Base-by-base conservation (phyloP, 2,888 invertebrate genomes). In the Axea sp. region DNA sequence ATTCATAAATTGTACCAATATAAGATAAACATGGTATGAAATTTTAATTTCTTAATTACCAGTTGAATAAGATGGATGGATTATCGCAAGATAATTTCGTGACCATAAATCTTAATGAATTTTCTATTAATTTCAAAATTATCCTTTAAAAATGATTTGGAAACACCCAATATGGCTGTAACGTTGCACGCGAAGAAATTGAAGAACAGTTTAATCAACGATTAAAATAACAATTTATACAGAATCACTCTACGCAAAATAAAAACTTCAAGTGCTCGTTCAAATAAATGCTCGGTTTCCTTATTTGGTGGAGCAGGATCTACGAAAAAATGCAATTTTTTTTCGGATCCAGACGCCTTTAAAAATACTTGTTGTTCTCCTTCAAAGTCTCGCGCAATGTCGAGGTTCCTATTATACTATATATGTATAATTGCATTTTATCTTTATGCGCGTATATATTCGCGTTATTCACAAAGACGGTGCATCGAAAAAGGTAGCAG, bases 321-420 rank as follows among this genome's bases (percentile, higher is more conserved):
- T 9, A 51, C 57, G 59, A 57, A 68, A 73, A 73, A 73, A 31
- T 68, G 57, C 43, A 11, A 64, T 39, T 55, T 69, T 69, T 73
- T 60, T 39, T 49, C 31, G 51, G 53, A 53, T 41, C 62, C 64
- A 49, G 49, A 47, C 60, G 51, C 49, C 62, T 73, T 64, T 57
- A 57, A 17, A 62, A 51, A 33, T 55, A 57, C 68, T 68, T 64
- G 73, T 73, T 57, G 73, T 68, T 73, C 62, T 73, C 73, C 73
- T 73, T 73, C 68, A 62, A 51, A 60, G 57, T 55, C 62, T 37
- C 67, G 51, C 24, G 62, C 67, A 67, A 67, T 73, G 60, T 67
- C 73, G 62, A 62, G 73, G 57, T 37, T 43, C 41, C 43, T 51
- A 43, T 73, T 57, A 53, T 45, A 7, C 59, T 49, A 35, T 33